phyloP scores from a whole-genome alignment of 2,797 vertebrate species.

The Chelon labrosus region DNA sequence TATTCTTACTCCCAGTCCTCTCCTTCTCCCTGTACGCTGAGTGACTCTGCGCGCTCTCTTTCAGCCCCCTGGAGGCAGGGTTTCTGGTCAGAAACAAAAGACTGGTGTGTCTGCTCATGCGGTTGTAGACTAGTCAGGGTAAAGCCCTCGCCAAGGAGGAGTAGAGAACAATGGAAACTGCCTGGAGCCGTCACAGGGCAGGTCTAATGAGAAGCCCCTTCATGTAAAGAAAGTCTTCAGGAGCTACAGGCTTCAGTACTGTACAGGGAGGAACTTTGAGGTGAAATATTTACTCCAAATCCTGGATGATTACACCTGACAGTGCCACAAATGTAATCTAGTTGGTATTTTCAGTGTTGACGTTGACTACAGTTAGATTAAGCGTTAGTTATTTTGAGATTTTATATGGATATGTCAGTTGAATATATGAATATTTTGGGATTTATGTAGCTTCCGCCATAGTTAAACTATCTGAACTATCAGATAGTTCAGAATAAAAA shows the following conservation, averaged over 20 bases:
- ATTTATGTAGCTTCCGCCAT: background rate
- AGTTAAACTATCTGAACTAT: too few relatives aligned
- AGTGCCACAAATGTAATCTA: constrained; percentile 25
- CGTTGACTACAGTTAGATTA: constrained; percentile 17
- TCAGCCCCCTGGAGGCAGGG: constrained; percentile 71
- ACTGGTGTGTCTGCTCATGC: constrained; percentile 71
- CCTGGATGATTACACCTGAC: constrained; percentile 40
- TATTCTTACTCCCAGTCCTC: constrained; percentile 26
- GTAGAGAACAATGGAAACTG: constrained; percentile 67
- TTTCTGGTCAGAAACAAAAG: constrained; percentile 73
- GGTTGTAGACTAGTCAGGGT: constrained; percentile 52
- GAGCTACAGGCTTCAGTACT: constrained; percentile 40
- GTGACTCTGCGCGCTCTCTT: constrained; percentile 49
- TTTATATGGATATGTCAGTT: constrained; percentile 12
- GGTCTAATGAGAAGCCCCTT: constrained; percentile 58
- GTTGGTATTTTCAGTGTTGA: constrained; percentile 37
- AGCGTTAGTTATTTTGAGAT: constrained; percentile 31
- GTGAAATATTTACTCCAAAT: constrained; percentile 42
- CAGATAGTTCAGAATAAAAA: too few relatives aligned
- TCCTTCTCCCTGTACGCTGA: constrained; percentile 26
- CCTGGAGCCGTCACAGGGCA: constrained; percentile 60
- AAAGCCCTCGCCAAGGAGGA: constrained; percentile 56
- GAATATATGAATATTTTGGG: constrained; percentile 4
- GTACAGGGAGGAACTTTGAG: constrained; percentile 33
- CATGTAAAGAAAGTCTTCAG: constrained; percentile 43